These are phyloP conservation scores for Drosophila sturtevanti DNA, from an alignment of 1,140 invertebrate genomes.

Conservation along the genomic window DNA sequence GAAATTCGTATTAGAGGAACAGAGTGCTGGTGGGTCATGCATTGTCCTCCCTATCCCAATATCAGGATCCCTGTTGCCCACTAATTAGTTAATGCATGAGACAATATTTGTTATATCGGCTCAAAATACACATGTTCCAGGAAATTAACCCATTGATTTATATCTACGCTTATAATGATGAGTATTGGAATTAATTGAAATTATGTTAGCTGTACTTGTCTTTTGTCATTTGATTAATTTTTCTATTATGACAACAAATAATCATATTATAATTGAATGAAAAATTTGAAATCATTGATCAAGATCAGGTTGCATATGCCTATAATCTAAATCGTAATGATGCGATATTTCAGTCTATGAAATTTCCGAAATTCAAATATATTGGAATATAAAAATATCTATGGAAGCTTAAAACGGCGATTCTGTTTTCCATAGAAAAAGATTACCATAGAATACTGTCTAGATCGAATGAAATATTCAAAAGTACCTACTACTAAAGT, in stretches of 20 bases:
- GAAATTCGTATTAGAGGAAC: not conserved
- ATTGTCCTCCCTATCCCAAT: constrained; percentile 24
- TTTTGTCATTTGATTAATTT: not conserved
- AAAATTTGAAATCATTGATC: not conserved
- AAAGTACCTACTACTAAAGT: too few relatives aligned
- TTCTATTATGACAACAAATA: not conserved
- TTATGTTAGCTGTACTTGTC: not conserved
- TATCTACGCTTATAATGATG: not conserved
- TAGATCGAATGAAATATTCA: too few relatives aligned
- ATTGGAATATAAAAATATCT: too few relatives aligned
- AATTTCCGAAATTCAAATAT: too few relatives aligned
- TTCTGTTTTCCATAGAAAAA: too few relatives aligned
- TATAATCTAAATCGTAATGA: too few relatives aligned
- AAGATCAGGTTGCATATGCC: too few relatives aligned
- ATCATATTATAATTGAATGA: not conserved
- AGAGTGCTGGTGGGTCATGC: constrained; percentile 4
- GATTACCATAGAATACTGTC: too few relatives aligned
- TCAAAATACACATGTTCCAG: constrained; percentile 6
- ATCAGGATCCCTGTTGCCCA: constrained; percentile 17
- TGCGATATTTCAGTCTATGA: too few relatives aligned
- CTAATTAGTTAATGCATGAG: constrained; percentile 70
- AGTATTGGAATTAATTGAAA: constrained; percentile 10
- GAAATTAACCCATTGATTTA: constrained; percentile 13
- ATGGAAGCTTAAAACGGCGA: too few relatives aligned
- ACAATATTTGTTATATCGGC: constrained; percentile 18